Evolutionary conservation across 1,140 invertebrate genomes (phyloP), one percentile per base, ranked within the genome.

Genomic region (Frieseomelitta varia): DNA sequence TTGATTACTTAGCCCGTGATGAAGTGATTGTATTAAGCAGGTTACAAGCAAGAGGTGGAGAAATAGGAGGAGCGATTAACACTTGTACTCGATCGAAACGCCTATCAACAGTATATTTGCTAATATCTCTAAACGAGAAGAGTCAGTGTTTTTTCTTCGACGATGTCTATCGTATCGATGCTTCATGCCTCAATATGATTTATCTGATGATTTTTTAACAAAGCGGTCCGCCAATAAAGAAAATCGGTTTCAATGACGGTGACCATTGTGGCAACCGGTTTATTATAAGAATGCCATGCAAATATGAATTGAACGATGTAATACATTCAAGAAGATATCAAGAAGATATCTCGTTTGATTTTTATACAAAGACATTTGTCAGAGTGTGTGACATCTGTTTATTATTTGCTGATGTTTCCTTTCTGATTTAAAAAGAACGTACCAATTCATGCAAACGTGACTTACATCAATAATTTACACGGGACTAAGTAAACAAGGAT

Each of bases 41-140:
- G 30, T 21, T 77, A 10, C n/a, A 27, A 67, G 21, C n/a, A 67
- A 78, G 61, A 79, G 55, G 58, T 55, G 77, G 14, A 56, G 55
- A 56, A 63, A 47, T 55, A 53, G 73, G 34, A 82, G 68, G 55
- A 68, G 53, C 56, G 71, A 56, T 24, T 39, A 53, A 34, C 30
- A 17, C 55, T 14, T 56, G 21, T 55, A 14, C 21, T 78, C 56
- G 30, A 84, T 84, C 78, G 34, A 27, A 77, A 72, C 34, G 17
- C 63, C 47, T 56, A 39, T 69, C n/a, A 24, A 6, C n/a, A 17
- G 56, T 53, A 56, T n/a, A 47, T 68, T 2, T 17, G 27, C 71
- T 63, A 75, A 87, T 84, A 53, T 71, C 79, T 63, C 61, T 30
- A 21, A 81, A 75, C 24, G 17, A 12, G n/a, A 67, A 21, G 30